phyloP scores from a whole-genome alignment of 2,888 invertebrate genomes.

The Hymenopus coronatus region DNA sequence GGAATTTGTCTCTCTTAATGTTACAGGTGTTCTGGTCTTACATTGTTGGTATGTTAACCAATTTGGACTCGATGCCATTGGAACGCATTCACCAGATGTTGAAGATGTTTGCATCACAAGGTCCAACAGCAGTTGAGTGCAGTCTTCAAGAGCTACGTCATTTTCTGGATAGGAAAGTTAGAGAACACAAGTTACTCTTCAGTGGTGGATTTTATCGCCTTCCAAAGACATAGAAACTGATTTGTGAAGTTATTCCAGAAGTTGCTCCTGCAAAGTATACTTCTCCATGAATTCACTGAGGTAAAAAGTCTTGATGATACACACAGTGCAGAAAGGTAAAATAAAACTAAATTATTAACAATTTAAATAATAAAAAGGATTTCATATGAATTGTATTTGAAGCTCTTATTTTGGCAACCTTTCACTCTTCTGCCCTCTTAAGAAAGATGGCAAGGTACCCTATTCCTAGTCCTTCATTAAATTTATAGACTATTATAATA shows the following conservation, averaged over 20 bases:
- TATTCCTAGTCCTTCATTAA: too few species aligned
- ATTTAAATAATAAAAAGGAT: too few species aligned
- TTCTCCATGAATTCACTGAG: too few species aligned
- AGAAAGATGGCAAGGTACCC: too few species aligned
- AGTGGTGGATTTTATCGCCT: slow-evolving; percentile 85
- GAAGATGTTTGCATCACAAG: slow-evolving; percentile 94
- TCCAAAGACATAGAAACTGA: slow-evolving; percentile 60
- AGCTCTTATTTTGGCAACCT: too few species aligned
- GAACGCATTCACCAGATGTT: slow-evolving; percentile 95
- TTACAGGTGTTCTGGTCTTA: slow-evolving; percentile 88
- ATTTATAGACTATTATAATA: too few species aligned
- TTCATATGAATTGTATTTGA: too few species aligned
- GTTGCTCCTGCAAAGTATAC: neutral
- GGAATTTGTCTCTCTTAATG: slow-evolving; percentile 14
- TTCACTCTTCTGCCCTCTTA: too few species aligned
- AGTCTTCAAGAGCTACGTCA: slow-evolving; percentile 81
- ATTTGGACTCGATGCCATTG: slow-evolving; percentile 84
- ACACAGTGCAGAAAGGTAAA: neutral
- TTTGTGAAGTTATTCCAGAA: neutral
- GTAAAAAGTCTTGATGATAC: too few species aligned
- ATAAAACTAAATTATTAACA: neutral
- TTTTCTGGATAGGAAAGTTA: slow-evolving; percentile 89
- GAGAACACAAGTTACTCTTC: slow-evolving; percentile 82
- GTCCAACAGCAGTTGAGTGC: slow-evolving; percentile 82
- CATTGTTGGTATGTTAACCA: slow-evolving; percentile 94